Evolutionary conservation across 2,113 vertebrate species (phyloP).

Genomic region (Bufo gargarizans): DNA sequence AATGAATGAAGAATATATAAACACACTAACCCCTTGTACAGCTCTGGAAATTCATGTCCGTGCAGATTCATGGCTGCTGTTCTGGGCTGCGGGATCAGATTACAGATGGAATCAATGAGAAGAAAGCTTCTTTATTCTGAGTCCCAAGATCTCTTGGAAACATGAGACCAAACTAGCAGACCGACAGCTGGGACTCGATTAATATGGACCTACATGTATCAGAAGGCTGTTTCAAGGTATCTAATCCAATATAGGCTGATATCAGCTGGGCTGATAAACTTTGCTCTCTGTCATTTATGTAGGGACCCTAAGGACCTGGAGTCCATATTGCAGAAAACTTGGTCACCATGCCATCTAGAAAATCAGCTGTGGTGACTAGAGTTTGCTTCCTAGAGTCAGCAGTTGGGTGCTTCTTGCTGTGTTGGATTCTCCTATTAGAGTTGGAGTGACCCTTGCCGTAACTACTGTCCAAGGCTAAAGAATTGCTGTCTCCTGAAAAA

Average conservation of each 20-base stretch:
- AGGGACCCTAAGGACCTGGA: too few relatives aligned
- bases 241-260: background rate
- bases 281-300: background rate
- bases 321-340: too few relatives aligned
- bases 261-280: too few relatives aligned
- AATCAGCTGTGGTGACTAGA: too few relatives aligned
- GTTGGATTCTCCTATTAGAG: background rate
- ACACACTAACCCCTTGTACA: background rate
- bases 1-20: background rate
- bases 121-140: constrained; percentile 13
- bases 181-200: background rate
- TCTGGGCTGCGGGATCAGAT: background rate
- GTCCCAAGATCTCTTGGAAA: constrained; percentile 15
- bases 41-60: background rate
- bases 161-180: constrained; percentile 6
- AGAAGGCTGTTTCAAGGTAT: background rate
- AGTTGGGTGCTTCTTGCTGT: too few relatives aligned
- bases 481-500: too few relatives aligned
- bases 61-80: constrained; percentile 1
- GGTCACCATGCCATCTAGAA: too few relatives aligned
- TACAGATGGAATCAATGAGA: background rate
- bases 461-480: too few relatives aligned
- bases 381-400: too few relatives aligned
- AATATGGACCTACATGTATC: background rate
- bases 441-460: background rate